These are phyloP conservation scores for Hecatera dysodea DNA, from an alignment of 2,888 invertebrate genomes.

Conservation along the genomic window DNA sequence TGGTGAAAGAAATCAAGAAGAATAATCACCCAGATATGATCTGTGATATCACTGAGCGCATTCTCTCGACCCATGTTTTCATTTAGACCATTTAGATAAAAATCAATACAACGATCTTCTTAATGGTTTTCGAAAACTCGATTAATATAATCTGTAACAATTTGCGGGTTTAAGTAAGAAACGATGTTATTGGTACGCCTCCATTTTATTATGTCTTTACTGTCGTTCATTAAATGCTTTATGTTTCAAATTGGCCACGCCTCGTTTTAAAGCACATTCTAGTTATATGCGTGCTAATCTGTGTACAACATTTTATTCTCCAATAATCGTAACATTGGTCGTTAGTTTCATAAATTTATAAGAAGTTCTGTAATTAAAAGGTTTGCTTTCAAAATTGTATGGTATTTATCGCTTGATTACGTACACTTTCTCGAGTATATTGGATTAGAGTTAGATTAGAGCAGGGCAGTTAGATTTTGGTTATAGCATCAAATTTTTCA, in stretches of 20 bases:
- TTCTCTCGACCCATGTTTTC: constrained; percentile 77
- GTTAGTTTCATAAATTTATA: constrained; percentile 23
- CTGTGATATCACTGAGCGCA: constrained; percentile 73
- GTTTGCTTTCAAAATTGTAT: constrained; percentile 7
- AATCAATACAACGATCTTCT: constrained; percentile 73
- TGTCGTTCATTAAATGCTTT: constrained; percentile 48
- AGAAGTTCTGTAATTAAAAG: constrained; percentile 6
- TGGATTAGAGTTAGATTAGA: too few species aligned
- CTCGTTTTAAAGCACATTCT: constrained; percentile 25
- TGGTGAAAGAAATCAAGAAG: constrained; percentile 49
- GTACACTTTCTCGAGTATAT: constrained; percentile 10
- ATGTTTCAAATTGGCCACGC: constrained; percentile 31
- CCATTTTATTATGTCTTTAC: constrained; percentile 47
- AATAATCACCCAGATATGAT: constrained; percentile 71
- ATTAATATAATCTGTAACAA: constrained; percentile 64
- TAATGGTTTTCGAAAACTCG: constrained; percentile 75
- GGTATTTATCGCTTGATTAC: neutral
- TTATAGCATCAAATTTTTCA: constrained; percentile 3
- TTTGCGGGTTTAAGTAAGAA: constrained; percentile 54
- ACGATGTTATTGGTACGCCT: constrained; percentile 29
- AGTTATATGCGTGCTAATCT: constrained; percentile 38
- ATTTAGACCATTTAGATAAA: constrained; percentile 83
- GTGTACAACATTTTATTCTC: constrained; percentile 21
- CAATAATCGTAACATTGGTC: neutral
- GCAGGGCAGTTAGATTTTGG: neutral